Percentiles rank a stretch among this genome's conserved stretches.
These are phyloP conservation scores for Bombus ignitus DNA, from an alignment of 1,140 invertebrate species.

Conservation along the genomic window DNA sequence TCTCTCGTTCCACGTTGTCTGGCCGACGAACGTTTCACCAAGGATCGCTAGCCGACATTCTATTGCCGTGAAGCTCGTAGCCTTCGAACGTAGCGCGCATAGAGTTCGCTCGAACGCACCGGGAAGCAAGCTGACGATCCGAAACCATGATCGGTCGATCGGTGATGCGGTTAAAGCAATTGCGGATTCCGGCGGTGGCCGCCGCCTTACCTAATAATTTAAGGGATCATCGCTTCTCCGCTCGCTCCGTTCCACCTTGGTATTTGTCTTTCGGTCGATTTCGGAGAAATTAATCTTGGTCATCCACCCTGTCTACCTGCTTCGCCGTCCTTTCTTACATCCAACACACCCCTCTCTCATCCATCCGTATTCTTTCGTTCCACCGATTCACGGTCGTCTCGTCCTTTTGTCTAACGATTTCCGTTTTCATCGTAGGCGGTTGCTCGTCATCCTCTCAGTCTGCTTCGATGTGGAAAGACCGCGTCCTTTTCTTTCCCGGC, in stretches of 20 bases:
- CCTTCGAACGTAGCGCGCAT: not conserved
- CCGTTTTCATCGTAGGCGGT: not conserved
- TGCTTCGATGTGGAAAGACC: not conserved
- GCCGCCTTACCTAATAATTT: not conserved
- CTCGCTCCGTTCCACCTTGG: not conserved
- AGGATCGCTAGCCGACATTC: not conserved
- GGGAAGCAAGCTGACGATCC: not conserved
- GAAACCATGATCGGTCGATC: not conserved
- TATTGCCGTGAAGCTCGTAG: not conserved
- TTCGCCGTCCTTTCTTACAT: not conserved
- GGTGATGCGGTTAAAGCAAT: conserved; percentile 20
- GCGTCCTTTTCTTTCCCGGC: conserved; percentile 56
- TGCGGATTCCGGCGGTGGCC: not conserved
- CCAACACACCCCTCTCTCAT: not conserved
- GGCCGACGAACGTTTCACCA: not conserved
- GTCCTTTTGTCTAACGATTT: conserved; percentile 14
- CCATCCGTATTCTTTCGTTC: not conserved
- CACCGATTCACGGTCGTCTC: conserved; percentile 22
- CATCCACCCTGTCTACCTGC: not conserved
- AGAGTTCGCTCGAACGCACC: no score
- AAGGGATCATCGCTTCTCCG: conserved; percentile 10
- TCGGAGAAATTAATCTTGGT: conserved; percentile 15
- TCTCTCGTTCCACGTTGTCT: not conserved
- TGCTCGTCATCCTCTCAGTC: conserved; percentile 28
- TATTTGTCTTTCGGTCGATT: conserved; percentile 37